A percentile compares a stretch with the other conserved stretches of the same genome.
Evolutionary conservation across 1,140 invertebrate genomes (phyloP).

Genomic region (Drosophila asahinai): DNA sequence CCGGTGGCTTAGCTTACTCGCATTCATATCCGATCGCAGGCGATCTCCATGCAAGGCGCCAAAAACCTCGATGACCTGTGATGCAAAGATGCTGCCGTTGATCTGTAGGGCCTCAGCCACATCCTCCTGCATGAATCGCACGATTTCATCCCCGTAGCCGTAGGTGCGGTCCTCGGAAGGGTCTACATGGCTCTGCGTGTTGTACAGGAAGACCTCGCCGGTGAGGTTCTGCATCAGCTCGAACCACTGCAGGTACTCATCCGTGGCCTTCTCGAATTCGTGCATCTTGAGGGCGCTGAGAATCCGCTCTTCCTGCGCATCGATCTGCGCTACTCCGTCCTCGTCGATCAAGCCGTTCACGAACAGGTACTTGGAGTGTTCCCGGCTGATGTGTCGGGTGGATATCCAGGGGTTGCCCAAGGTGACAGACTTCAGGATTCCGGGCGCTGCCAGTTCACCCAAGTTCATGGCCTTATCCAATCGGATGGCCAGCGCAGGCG

Average conservation of each 20-base stretch:
- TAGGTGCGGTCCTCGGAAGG: slow-evolving; percentile 51
- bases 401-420: slow-evolving; percentile 96
- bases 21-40: slow-evolving; percentile 92
- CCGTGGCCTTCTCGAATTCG: slow-evolving; percentile 40
- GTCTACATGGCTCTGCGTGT: slow-evolving; percentile 56
- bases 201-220: slow-evolving; percentile 55
- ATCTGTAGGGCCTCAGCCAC: slow-evolving; percentile 89
- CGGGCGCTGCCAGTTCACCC: slow-evolving; percentile 86
- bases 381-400: slow-evolving; percentile 91
- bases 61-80: slow-evolving; percentile 90
- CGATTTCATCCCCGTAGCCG: slow-evolving; percentile 80
- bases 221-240: slow-evolving; percentile 39
- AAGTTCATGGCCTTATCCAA: slow-evolving; percentile 87
- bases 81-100: slow-evolving; percentile 73
- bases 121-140: slow-evolving; percentile 89
- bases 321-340: slow-evolving; percentile 82
- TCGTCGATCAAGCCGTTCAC: slow-evolving; percentile 88
- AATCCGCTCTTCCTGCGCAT: slow-evolving; percentile 86
- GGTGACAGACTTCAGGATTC: slow-evolving; percentile 91
- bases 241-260: slow-evolving; percentile 19
- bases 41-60: slow-evolving; percentile 88
- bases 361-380: slow-evolving; percentile 90
- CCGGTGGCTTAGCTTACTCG: slow-evolving; percentile 85
- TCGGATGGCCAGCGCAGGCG: slow-evolving; percentile 89
- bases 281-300: slow-evolving; percentile 83